Evolutionary conservation across 1,140 invertebrate species (phyloP).

Genomic region (Orius insidiosus): DNA sequence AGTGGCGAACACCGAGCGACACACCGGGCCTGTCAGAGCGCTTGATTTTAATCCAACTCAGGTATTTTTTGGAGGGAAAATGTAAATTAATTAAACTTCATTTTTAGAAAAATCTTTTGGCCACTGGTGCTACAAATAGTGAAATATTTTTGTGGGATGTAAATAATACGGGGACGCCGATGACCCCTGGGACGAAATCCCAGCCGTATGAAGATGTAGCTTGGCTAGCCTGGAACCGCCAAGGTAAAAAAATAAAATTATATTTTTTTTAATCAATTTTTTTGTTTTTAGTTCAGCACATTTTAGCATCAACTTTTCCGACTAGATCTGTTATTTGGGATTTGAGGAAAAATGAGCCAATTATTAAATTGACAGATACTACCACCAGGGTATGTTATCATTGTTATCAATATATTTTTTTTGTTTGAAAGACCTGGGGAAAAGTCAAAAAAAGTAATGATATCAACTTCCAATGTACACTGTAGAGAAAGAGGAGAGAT

Average conservation of each 20-base stretch:
- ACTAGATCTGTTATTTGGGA: constrained; percentile 90
- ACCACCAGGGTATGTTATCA: no score
- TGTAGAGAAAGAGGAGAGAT: no score
- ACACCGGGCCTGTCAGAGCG: constrained; percentile 70
- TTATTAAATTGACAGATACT: constrained; percentile 72
- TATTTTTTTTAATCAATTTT: background rate
- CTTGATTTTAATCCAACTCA: constrained; percentile 84
- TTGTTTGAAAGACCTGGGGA: no score
- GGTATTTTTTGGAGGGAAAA: no score
- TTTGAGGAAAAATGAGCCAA: constrained; percentile 82
- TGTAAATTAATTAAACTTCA: no score
- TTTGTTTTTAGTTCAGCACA: constrained; percentile 79
- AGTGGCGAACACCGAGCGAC: constrained; percentile 56
- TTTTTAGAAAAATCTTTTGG: constrained; percentile 64
- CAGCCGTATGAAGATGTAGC: constrained; percentile 80
- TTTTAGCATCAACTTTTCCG: constrained; percentile 80
- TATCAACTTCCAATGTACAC: no score
- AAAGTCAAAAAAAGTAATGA: no score
- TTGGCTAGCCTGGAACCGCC: constrained; percentile 83
- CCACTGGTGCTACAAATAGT: constrained; percentile 77
- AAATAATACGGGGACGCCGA: constrained; percentile 70
- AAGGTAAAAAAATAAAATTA: constrained; percentile 10
- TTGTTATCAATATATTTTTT: no score
- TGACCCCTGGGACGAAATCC: constrained; percentile 75
- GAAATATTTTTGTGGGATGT: constrained; percentile 96